phyloP scores from a whole-genome alignment of 2,888 invertebrate species.

The Abrostola triplasia region DNA sequence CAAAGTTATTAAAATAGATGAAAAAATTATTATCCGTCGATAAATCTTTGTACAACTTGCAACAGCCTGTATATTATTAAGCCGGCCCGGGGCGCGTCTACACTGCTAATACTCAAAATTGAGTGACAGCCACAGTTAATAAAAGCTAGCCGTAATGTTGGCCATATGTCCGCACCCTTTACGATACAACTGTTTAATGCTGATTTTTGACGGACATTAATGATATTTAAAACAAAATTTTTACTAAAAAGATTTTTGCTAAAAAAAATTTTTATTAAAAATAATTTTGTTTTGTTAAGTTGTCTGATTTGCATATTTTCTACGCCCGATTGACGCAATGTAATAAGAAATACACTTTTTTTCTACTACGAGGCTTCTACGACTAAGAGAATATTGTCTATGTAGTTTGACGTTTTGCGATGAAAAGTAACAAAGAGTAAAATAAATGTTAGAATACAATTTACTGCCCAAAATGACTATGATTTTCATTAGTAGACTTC shows the following conservation, averaged over 20 bases:
- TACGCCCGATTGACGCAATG: too few species aligned
- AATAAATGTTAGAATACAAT: too few species aligned
- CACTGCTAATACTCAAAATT: constrained; percentile 82
- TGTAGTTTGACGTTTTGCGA: too few species aligned
- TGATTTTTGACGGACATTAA: constrained; percentile 57
- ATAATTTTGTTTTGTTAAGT: neutral
- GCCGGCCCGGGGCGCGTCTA: constrained; percentile 65
- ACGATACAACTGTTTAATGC: constrained; percentile 56
- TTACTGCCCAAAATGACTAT: too few species aligned
- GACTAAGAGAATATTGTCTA: too few species aligned
- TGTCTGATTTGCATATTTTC: too few species aligned
- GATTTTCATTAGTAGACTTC: too few species aligned
- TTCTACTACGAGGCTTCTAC: too few species aligned
- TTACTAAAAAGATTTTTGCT: neutral
- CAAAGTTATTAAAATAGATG: too few species aligned
- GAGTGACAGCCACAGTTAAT: constrained; percentile 86
- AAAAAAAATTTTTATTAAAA: constrained; percentile 14
- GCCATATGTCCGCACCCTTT: constrained; percentile 84
- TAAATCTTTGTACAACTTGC: neutral
- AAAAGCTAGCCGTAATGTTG: constrained; percentile 78
- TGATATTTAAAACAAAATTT: constrained; percentile 27
- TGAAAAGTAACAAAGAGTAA: too few species aligned
- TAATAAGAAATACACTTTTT: too few species aligned
- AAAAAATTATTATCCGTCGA: neutral
- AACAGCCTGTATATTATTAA: constrained; percentile 65